Evolutionary conservation across 2,888 invertebrate species (phyloP).

Genomic region (Eupithecia centaureata): DNA sequence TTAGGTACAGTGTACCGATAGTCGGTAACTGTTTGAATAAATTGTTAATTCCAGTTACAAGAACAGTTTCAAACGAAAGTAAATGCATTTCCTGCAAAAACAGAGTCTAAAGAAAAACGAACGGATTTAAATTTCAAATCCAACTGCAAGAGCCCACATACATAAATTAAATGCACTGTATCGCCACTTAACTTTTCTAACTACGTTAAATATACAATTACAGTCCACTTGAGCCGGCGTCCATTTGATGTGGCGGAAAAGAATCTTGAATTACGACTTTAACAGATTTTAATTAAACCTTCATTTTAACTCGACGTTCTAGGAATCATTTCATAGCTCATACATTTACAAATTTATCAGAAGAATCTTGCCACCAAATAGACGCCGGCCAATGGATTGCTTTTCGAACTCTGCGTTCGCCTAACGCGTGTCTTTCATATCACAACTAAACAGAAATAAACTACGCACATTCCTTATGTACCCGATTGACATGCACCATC

Average conservation of each 20-base stretch:
- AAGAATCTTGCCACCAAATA: conserved; percentile 1
- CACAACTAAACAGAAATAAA: conserved; percentile 79
- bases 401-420: conserved; percentile 66
- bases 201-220: conserved; percentile 72
- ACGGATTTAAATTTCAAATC: conserved; percentile 47
- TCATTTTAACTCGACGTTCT: not conserved
- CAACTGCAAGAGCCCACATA: conserved; percentile 56
- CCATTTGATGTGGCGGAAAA: conserved; percentile 15
- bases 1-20: not conserved
- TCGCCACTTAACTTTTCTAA: conserved; percentile 77
- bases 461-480: conserved; percentile 65
- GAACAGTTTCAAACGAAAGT: conserved; percentile 27
- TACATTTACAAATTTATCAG: not conserved
- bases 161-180: conserved; percentile 80
- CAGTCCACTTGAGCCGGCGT: conserved; percentile 58
- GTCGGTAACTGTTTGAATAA: not conserved
- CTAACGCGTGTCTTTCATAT: conserved; percentile 63
- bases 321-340: not conserved
- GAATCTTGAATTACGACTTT: not conserved
- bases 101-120: conserved; percentile 31
- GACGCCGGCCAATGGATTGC: conserved; percentile 56
- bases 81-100: conserved; percentile 40
- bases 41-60: conserved; percentile 7
- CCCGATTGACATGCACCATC: conserved; percentile 64
- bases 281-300: not conserved